Conservation (phyloP, 1,140 invertebrate species). For the Drosophila baimaii region DNA sequence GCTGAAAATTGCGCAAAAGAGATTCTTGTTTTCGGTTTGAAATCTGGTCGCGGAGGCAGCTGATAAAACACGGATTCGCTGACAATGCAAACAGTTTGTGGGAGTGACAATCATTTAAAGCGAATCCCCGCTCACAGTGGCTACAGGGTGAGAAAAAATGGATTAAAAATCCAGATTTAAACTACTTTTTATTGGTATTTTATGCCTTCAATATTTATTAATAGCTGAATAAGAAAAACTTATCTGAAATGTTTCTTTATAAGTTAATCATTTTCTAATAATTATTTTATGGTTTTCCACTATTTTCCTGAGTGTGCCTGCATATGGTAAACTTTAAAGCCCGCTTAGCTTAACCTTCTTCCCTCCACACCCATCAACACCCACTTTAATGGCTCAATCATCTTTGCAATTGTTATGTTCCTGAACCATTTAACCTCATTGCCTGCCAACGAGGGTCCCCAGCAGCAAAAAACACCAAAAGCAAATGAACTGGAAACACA, state of each 20-base stretch:
- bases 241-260: background rate
- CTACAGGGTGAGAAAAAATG: background rate
- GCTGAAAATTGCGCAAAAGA: background rate
- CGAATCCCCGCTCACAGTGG: background rate
- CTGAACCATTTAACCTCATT: slow-evolving; percentile 40
- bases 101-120: slow-evolving; percentile 4
- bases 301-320: background rate
- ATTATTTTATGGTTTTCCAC: background rate
- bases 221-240: too few relatives aligned
- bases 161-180: background rate
- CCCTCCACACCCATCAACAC: background rate
- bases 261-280: background rate
- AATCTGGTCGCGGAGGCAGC: slow-evolving; percentile 5
- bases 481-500: slow-evolving; percentile 67
- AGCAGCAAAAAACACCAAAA: slow-evolving; percentile 1
- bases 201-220: background rate
- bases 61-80: slow-evolving; percentile 39
- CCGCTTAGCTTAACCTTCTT: slow-evolving; percentile 8
- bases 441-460: slow-evolving; percentile 14
- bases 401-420: slow-evolving; percentile 51
- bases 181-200: background rate
- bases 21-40: slow-evolving; percentile 9
- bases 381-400: slow-evolving; percentile 51
- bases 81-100: slow-evolving; percentile 31
- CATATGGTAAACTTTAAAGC: background rate